phyloP scores from a whole-genome alignment of 2,888 invertebrate species.

The Rhagonycha lutea region DNA sequence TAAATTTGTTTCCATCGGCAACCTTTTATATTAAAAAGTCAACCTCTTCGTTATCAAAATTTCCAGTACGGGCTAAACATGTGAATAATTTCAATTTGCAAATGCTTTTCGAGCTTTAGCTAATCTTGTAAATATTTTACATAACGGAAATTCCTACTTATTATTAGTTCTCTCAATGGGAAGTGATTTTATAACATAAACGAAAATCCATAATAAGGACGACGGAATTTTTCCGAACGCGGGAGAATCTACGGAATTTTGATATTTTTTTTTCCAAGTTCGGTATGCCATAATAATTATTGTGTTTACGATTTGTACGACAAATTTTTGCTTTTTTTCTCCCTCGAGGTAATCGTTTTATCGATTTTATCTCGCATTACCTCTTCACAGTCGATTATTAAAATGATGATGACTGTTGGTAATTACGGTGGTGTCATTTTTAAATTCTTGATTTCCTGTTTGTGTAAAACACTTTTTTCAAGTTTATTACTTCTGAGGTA shows the following conservation, averaged over 20 bases:
- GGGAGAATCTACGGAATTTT: slow-evolving; percentile 1
- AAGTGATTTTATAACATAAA: slow-evolving; percentile 6
- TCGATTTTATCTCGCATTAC: background rate
- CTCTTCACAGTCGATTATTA: background rate
- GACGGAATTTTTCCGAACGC: background rate
- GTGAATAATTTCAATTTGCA: background rate
- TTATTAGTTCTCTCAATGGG: slow-evolving; percentile 7
- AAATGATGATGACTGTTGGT: background rate
- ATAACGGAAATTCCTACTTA: slow-evolving; percentile 13
- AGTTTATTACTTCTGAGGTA: background rate
- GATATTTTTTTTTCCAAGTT: background rate
- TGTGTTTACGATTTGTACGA: background rate
- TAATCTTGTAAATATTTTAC: slow-evolving; percentile 9
- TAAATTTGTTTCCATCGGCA: background rate
- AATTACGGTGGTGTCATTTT: background rate
- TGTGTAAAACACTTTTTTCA: background rate
- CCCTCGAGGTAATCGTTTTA: background rate
- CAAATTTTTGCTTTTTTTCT: background rate
- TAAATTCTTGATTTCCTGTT: background rate
- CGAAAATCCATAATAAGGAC: slow-evolving; percentile 7
- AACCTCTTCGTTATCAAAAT: background rate
- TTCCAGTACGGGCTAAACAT: background rate
- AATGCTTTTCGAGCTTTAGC: background rate
- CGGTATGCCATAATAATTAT: background rate
- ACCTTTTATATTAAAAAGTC: background rate